These are phyloP conservation scores for Archilochus colubris DNA, from an alignment of 2,113 vertebrate species.

Conservation along the genomic window DNA sequence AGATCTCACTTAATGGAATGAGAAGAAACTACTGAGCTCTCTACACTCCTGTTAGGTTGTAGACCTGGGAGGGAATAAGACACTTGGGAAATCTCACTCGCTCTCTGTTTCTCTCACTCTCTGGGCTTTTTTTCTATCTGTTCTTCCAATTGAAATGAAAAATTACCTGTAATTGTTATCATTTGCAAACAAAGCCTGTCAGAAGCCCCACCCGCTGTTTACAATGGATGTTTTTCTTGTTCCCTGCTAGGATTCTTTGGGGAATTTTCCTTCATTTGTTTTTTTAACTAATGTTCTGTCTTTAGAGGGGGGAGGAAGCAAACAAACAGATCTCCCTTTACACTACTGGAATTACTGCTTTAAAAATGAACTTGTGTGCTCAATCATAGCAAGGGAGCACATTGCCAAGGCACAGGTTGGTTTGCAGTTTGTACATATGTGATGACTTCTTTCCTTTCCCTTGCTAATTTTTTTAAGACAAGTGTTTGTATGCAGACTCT, in stretches of 20 bases:
- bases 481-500: not conserved
- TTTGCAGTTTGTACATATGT: not conserved
- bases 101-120: constrained; percentile 31
- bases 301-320: not conserved
- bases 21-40: constrained; percentile 78
- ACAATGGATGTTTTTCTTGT: constrained; percentile 77
- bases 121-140: constrained; percentile 51
- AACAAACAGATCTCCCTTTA: constrained; percentile 49
- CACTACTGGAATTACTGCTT: constrained; percentile 22
- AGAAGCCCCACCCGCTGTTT: constrained; percentile 79
- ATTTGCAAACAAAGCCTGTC: constrained; percentile 82
- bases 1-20: constrained; percentile 87
- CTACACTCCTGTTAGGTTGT: constrained; percentile 78
- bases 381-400: not conserved
- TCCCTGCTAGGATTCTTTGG: constrained; percentile 65
- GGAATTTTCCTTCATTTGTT: constrained; percentile 76
- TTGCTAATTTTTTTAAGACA: not conserved
- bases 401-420: not conserved
- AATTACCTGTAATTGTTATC: constrained; percentile 83
- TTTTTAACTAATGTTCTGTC: constrained; percentile 73
- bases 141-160: constrained; percentile 79
- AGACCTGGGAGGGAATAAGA: constrained; percentile 80
- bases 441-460: constrained; percentile 9
- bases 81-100: constrained; percentile 73
- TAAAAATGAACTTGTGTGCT: constrained; percentile 15